Conservation (phyloP, 2,113 vertebrate genomes). For the Erpornis zantholeuca region DNA sequence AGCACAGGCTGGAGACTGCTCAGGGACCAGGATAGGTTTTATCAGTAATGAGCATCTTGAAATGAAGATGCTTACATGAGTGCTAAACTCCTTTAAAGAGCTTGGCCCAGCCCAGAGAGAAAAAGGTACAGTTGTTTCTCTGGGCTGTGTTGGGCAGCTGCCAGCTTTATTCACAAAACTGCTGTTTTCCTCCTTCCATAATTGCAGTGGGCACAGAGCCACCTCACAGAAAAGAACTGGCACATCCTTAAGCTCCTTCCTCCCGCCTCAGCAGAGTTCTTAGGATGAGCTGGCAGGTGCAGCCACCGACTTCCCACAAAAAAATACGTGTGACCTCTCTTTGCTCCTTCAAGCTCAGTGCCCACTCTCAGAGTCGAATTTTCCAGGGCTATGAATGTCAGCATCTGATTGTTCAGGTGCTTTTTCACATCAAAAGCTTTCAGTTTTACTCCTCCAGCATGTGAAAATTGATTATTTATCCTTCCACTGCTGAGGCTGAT, state of each 20-base stretch:
- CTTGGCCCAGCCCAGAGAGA: background rate
- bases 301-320: background rate
- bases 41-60: background rate
- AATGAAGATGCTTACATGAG: background rate
- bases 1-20: background rate
- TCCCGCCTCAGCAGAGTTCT: background rate
- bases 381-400: background rate
- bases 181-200: background rate
- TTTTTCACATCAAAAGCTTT: conserved; percentile 27
- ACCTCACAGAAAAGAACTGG: conserved; percentile 15
- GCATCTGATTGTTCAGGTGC: background rate
- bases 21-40: background rate
- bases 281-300: conserved; percentile 34
- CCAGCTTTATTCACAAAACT: conserved; percentile 45
- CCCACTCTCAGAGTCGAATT: background rate
- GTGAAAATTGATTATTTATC: conserved; percentile 32
- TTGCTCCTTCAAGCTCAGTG: background rate
- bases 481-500: background rate
- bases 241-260: background rate
- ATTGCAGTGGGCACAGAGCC: conserved; percentile 41
- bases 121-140: conserved; percentile 45
- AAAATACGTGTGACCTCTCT: background rate
- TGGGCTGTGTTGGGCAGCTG: conserved; percentile 1
- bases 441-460: background rate
- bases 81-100: background rate